Conservation (phyloP, 2,797 vertebrate species). For the Erpetoichthys calabaricus region DNA sequence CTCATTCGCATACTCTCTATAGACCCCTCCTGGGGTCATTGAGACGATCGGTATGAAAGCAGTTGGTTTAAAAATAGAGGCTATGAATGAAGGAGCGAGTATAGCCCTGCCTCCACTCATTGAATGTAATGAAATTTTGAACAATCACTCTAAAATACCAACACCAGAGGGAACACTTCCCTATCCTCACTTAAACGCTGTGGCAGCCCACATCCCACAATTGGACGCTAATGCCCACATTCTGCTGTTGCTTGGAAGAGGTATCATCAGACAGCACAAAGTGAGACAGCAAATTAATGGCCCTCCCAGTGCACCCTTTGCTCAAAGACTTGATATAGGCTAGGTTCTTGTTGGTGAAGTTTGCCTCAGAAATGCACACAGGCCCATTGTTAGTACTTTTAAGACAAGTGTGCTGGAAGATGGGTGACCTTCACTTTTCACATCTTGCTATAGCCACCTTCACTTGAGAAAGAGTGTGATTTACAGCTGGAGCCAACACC, state of each 20-base stretch:
- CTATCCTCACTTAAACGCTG: constrained; percentile 14
- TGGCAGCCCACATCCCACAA: constrained; percentile 15
- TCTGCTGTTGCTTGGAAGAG: constrained; percentile 11
- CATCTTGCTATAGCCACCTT: constrained; percentile 10
- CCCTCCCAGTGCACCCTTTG: constrained; percentile 9
- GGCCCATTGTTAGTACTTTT: constrained; percentile 9
- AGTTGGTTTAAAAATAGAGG: constrained; percentile 14
- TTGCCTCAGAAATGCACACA: constrained; percentile 14
- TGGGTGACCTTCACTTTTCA: constrained; percentile 7
- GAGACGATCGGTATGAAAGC: too few relatives aligned
- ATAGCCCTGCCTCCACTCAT: constrained; percentile 15
- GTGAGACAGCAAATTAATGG: constrained; percentile 12
- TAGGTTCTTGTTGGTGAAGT: constrained; percentile 20
- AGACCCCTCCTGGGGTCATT: too few relatives aligned
- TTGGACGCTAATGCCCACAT: constrained; percentile 16
- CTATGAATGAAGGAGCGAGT: constrained; percentile 4
- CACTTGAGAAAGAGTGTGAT: constrained; percentile 12
- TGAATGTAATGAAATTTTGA: constrained; percentile 16
- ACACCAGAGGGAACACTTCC: constrained; percentile 10
- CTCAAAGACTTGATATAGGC: not conserved
- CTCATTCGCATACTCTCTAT: too few relatives aligned
- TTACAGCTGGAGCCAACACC: too few relatives aligned
- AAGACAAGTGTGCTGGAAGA: constrained; percentile 10
- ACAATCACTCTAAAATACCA: constrained; percentile 17
- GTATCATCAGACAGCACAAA: constrained; percentile 12